phyloP scores from a whole-genome alignment of 1,140 invertebrate species.

The Monomorium pharaonis region DNA sequence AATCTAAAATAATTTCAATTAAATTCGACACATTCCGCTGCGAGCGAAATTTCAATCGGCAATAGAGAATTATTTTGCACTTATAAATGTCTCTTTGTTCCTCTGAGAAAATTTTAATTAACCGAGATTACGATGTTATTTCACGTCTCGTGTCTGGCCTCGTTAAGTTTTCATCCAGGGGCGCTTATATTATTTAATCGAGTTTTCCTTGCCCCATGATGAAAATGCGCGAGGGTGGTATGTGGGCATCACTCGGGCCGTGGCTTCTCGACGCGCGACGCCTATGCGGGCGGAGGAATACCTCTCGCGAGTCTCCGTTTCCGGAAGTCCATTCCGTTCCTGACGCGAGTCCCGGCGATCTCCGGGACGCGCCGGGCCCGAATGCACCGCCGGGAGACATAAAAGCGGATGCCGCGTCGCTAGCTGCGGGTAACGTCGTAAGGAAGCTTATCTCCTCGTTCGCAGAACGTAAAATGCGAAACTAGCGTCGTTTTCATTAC shows the following conservation, averaged over 20 bases:
- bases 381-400: slow-evolving; percentile 11
- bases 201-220: background rate
- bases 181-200: slow-evolving; percentile 21
- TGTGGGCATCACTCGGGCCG: background rate
- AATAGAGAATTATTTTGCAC: background rate
- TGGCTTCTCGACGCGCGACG: background rate
- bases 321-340: slow-evolving; percentile 41
- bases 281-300: background rate
- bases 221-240: background rate
- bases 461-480: slow-evolving; percentile 34
- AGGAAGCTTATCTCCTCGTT: slow-evolving; percentile 48
- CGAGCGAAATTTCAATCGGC: background rate
- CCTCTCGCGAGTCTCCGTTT: slow-evolving; percentile 30
- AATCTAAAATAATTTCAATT: background rate
- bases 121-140: background rate
- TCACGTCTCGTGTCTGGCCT: background rate
- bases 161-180: background rate
- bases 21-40: background rate
- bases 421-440: slow-evolving; percentile 36
- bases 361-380: background rate
- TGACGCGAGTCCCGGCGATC: slow-evolving; percentile 22
- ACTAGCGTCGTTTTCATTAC: slow-evolving; percentile 37
- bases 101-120: background rate
- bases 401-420: slow-evolving; percentile 24
- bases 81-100: background rate